Conservation (phyloP, 2,113 vertebrate species). For the Tympanuchus pallidicinctus region DNA sequence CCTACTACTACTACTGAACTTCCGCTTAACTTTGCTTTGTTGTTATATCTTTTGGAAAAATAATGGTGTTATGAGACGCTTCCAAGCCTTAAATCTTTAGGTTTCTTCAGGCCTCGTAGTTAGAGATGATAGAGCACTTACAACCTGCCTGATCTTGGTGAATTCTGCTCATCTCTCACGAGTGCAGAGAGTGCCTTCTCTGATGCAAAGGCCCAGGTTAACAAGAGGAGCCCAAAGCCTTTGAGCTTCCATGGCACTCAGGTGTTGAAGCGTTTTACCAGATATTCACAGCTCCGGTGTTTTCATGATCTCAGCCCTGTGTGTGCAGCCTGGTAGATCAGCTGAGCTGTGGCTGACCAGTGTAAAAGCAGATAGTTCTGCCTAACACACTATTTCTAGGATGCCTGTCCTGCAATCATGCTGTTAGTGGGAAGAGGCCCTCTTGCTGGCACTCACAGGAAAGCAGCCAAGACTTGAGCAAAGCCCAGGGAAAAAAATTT, state of each 20-base stretch:
- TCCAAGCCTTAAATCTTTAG: neutral
- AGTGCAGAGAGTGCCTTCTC: neutral
- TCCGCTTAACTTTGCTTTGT: neutral
- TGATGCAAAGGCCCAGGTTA: neutral
- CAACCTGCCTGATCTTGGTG: neutral
- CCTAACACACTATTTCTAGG: neutral
- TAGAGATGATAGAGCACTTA: neutral
- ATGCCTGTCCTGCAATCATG: neutral
- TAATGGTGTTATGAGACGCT: neutral
- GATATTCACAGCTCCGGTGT: neutral
- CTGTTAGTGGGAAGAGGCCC: conserved; percentile 6
- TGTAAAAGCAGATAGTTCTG: neutral
- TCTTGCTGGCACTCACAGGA: conserved; percentile 40
- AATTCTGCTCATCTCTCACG: neutral
- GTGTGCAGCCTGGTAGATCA: neutral
- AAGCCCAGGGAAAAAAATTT: neutral
- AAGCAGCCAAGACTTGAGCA: neutral
- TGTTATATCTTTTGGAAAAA: neutral
- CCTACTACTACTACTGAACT: neutral
- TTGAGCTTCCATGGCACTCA: neutral
- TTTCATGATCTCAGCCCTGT: neutral
- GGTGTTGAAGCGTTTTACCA: neutral
- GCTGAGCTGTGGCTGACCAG: neutral
- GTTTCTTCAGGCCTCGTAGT: neutral
- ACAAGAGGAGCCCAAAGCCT: neutral